Evolutionary conservation across 2,797 vertebrate genomes (phyloP).

Genomic region (Thaleichthys pacificus): DNA sequence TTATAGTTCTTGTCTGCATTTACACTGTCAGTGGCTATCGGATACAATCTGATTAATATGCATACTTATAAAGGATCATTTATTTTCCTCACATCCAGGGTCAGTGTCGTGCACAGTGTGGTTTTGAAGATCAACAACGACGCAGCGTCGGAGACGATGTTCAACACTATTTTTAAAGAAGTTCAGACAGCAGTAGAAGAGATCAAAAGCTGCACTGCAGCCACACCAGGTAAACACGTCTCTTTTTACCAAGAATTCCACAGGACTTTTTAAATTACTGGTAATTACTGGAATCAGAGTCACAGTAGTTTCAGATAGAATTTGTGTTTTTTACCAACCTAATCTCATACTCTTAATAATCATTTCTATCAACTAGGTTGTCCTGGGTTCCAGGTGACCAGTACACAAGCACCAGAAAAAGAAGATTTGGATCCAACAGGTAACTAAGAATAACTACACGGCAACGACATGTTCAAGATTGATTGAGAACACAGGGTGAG

Average conservation of each 20-base stretch:
- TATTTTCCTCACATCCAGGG: not conserved
- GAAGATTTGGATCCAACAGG: not conserved
- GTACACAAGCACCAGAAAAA: not conserved
- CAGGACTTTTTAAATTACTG: not conserved
- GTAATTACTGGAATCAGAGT: too few species aligned
- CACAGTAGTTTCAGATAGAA: not conserved
- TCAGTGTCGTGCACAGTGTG: conserved; percentile 28
- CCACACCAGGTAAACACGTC: not conserved
- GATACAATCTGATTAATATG: not conserved
- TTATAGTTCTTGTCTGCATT: not conserved
- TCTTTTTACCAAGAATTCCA: too few species aligned
- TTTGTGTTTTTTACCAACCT: not conserved
- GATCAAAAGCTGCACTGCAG: fast-evolving
- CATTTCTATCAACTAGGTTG: not conserved
- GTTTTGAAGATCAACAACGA: conserved; percentile 22
- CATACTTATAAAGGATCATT: not conserved
- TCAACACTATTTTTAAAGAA: fast-evolving
- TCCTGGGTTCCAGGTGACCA: not conserved
- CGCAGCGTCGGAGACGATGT: not conserved
- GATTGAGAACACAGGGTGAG: not conserved
- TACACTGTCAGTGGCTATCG: not conserved
- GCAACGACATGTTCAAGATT: not conserved
- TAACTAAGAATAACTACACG: not conserved
- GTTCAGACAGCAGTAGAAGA: fast-evolving
- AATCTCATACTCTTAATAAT: not conserved